Percentiles rank a stretch among this genome's conserved stretches.
Evolutionary conservation across 2,888 invertebrate species (phyloP).

Genomic region (Aspidapion aeneum): DNA sequence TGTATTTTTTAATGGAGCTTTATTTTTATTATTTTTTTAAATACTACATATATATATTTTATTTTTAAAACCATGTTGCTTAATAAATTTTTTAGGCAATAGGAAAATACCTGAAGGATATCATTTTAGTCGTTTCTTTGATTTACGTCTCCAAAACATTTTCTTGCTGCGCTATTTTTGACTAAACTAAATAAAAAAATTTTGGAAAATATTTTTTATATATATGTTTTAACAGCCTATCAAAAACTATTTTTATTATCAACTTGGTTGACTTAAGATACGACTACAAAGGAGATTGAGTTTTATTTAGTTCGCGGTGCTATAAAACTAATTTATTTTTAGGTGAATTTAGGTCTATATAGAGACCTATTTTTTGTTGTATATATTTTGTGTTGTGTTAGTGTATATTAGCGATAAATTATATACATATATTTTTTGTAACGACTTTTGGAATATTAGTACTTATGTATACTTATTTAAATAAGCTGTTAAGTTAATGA

Average conservation of each 20-base stretch:
- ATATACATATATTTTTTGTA: background rate
- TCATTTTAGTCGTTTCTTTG: no score
- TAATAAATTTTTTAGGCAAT: background rate
- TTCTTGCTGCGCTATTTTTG: no score
- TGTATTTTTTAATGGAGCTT: background rate
- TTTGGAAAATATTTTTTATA: no score
- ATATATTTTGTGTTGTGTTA: background rate
- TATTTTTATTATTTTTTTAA: background rate
- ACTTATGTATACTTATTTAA: no score
- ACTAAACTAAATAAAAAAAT: no score
- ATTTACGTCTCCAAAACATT: no score
- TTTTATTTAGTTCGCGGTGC: background rate
- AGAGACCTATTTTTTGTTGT: background rate
- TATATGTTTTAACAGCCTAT: no score
- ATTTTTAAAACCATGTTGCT: background rate
- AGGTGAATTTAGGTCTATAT: background rate
- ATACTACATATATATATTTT: background rate
- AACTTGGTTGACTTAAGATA: no score
- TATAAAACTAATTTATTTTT: background rate
- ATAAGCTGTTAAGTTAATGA: background rate
- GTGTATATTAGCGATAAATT: background rate
- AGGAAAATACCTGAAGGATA: no score
- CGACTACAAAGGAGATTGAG: no score
- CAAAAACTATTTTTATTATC: no score
- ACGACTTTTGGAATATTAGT: background rate